These are phyloP conservation scores for Galerucella calmariensis DNA, from an alignment of 2,888 invertebrate species.

Conservation along the genomic window DNA sequence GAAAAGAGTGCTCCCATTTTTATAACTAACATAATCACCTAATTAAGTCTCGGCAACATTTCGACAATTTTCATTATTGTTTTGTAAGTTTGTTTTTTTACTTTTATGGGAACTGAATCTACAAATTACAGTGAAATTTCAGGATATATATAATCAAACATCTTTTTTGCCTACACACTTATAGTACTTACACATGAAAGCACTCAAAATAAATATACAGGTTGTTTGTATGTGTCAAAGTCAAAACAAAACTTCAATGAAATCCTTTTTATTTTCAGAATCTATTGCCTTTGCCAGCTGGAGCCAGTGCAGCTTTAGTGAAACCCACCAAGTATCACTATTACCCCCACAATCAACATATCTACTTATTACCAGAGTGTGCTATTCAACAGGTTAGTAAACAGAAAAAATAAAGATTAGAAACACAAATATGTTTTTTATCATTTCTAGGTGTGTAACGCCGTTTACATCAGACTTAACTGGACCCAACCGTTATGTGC, in stretches of 20 bases:
- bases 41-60: neutral
- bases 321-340: slow-evolving; percentile 94
- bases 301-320: slow-evolving; percentile 76
- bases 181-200: too few species aligned
- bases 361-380: slow-evolving; percentile 91
- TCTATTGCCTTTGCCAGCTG: slow-evolving; percentile 74
- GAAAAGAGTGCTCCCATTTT: slow-evolving; percentile 18
- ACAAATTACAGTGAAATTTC: neutral
- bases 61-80: slow-evolving; percentile 8
- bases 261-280: slow-evolving; percentile 67
- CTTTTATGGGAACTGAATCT: neutral
- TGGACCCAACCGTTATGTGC: slow-evolving; percentile 94
- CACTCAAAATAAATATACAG: too few species aligned
- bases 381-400: slow-evolving; percentile 86
- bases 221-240: neutral
- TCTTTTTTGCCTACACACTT: neutral
- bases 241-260: neutral
- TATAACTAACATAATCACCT: slow-evolving; percentile 13
- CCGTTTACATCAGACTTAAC: slow-evolving; percentile 90
- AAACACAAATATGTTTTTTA: slow-evolving; percentile 15
- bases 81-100: neutral
- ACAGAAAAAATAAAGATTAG: too few species aligned
- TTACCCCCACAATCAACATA: slow-evolving; percentile 93
- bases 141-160: neutral
- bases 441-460: slow-evolving; percentile 83